Evolutionary conservation across 1,140 invertebrate genomes (phyloP).

Genomic region (Diorhabda sublineata): DNA sequence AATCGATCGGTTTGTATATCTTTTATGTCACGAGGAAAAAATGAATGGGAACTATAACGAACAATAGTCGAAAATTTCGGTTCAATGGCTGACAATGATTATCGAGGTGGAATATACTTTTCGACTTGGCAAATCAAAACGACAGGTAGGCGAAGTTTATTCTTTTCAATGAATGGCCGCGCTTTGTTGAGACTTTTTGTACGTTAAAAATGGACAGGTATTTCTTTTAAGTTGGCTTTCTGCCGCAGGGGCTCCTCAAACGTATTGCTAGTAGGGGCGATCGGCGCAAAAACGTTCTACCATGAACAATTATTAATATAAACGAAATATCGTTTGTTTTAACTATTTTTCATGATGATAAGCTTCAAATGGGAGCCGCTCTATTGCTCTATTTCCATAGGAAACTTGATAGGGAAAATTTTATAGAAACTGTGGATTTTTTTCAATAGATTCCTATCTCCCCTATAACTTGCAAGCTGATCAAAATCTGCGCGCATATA

Average conservation of each 20-base stretch:
- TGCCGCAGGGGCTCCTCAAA: constrained; percentile 29
- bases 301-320: too few species aligned
- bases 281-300: background rate
- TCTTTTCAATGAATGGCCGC: constrained; percentile 34
- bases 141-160: constrained; percentile 42
- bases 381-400: too few species aligned
- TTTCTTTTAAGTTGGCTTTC: constrained; percentile 38
- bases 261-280: constrained; percentile 3
- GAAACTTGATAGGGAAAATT: too few species aligned
- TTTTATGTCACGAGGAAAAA: constrained; percentile 27
- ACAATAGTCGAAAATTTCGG: constrained; percentile 26
- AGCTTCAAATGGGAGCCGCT: too few species aligned
- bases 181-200: constrained; percentile 36
- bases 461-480: constrained; percentile 11
- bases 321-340: background rate
- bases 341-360: background rate
- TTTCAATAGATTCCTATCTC: background rate
- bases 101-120: constrained; percentile 42
- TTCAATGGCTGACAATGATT: constrained; percentile 42
- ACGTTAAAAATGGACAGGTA: constrained; percentile 38
- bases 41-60: constrained; percentile 25
- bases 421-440: too few species aligned
- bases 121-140: constrained; percentile 44
- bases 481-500: constrained; percentile 8
- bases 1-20: constrained; percentile 36